Evolutionary conservation across 2,797 vertebrate species (phyloP).

Genomic region (Octomys mimax): DNA sequence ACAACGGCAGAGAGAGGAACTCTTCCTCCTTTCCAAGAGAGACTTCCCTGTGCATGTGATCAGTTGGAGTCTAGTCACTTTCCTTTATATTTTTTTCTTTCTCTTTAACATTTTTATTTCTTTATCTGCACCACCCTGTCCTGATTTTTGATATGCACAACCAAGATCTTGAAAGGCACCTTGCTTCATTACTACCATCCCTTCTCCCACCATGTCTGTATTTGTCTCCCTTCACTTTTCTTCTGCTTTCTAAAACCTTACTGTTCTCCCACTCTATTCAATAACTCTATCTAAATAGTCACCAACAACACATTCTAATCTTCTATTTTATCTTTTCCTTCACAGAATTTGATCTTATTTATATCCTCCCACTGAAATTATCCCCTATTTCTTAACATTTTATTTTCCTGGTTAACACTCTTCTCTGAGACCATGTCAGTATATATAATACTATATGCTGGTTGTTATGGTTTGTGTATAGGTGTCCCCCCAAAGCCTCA

Average conservation of each 20-base stretch:
- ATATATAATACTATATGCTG: neutral
- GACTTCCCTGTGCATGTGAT: neutral
- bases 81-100: neutral
- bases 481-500: too few relatives aligned
- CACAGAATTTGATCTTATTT: constrained; percentile 11
- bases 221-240: neutral
- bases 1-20: neutral
- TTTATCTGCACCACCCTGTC: neutral
- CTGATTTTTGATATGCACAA: neutral
- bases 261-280: neutral
- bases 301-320: neutral
- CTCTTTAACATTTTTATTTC: neutral
- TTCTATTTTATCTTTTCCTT: neutral
- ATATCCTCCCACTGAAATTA: neutral
- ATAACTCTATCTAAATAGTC: neutral
- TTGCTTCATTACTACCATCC: neutral
- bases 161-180: too few relatives aligned
- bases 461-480: too few relatives aligned
- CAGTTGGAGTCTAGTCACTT: neutral
- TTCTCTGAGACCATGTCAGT: neutral
- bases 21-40: neutral
- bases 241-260: neutral
- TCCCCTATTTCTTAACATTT: constrained; percentile 8
- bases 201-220: neutral
- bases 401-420: neutral